Percentiles rank a stretch among this genome's conserved stretches.
Conservation (phyloP, 2,797 vertebrate species). For the Chaetodon trifasciatus region DNA sequence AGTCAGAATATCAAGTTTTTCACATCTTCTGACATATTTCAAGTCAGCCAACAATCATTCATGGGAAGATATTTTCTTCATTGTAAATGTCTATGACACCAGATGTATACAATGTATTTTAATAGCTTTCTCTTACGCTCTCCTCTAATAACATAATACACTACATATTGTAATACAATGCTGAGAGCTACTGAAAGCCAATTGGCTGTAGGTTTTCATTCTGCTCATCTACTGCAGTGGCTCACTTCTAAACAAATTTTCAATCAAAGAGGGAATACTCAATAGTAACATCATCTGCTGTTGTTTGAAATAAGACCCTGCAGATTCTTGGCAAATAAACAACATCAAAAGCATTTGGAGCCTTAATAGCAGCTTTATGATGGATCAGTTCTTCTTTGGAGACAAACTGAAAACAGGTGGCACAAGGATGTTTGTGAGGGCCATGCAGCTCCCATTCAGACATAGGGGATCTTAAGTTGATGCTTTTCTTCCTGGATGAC, state of each 20-base stretch:
- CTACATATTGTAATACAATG: not conserved
- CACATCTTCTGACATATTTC: not conserved
- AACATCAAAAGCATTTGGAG: conserved; percentile 5
- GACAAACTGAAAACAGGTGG: conserved; percentile 1
- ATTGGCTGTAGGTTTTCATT: not conserved
- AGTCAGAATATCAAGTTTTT: not conserved
- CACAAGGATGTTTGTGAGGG: not conserved
- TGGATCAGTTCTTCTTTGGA: not conserved
- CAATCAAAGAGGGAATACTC: not conserved
- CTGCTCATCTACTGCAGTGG: not conserved
- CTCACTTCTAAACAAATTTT: not conserved
- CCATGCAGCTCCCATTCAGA: too few relatives aligned
- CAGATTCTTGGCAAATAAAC: not conserved
- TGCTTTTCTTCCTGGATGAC: too few relatives aligned
- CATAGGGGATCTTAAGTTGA: too few relatives aligned
- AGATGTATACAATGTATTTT: not conserved
- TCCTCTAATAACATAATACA: not conserved
- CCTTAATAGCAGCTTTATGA: not conserved
- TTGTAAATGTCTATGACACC: not conserved
- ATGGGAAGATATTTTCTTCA: not conserved
- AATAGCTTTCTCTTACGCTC: not conserved
- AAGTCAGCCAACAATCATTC: not conserved
- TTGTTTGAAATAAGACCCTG: not conserved
- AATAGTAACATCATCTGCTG: not conserved
- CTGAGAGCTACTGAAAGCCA: not conserved